These are phyloP conservation scores for Sylvilagus floridanus DNA, from an alignment of 2,797 vertebrate genomes.

Conservation along the genomic window DNA sequence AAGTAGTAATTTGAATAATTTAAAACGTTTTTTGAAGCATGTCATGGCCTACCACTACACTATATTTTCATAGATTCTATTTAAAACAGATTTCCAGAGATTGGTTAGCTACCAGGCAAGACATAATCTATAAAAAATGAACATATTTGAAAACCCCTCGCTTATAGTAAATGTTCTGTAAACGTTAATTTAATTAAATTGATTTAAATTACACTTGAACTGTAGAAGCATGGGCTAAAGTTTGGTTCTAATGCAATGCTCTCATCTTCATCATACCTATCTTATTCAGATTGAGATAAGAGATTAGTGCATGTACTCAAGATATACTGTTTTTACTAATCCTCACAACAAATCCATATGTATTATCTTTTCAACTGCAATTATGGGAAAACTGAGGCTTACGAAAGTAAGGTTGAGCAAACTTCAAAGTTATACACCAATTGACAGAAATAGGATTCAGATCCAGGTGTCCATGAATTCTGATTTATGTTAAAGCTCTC, in stretches of 20 bases:
- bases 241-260: not conserved
- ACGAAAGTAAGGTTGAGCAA: not conserved
- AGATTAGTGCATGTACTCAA: not conserved
- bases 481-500: constrained; percentile 19
- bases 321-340: not conserved
- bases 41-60: not conserved
- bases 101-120: not conserved
- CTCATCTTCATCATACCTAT: not conserved
- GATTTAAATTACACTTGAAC: not conserved
- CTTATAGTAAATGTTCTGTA: not conserved
- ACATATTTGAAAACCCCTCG: not conserved
- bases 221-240: not conserved
- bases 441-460: not conserved
- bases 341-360: not conserved
- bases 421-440: not conserved
- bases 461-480: not conserved
- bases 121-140: constrained; percentile 24
- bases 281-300: not conserved
- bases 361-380: not conserved
- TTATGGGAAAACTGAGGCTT: constrained; percentile 8
- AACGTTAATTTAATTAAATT: not conserved
- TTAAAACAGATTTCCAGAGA: constrained; percentile 15
- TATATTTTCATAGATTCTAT: not conserved
- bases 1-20: not conserved
- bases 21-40: not conserved